Base-by-base conservation (phyloP, 2,113 vertebrate species). In the Syngnathus typhle region DNA sequence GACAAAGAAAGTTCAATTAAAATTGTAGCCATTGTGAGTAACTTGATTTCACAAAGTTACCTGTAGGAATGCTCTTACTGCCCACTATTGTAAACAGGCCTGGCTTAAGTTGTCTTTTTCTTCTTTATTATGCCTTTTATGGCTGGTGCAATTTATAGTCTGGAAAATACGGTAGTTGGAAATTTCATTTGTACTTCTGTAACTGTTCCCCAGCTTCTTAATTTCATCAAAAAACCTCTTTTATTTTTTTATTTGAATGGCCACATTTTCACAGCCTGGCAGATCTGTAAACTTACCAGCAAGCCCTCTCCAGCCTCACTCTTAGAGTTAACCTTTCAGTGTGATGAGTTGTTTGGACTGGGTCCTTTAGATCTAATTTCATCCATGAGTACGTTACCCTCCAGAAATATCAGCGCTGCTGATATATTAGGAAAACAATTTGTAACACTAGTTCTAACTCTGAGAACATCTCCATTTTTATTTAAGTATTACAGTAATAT, bases 341-440 rank as follows among this genome's bases (percentile, higher is more conserved):
- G 18, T 38, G 37, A 19, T 60, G 32, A 18, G 7, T 37, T 36
- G 7, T 60, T 60, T 60, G 59, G 37, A 60, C 37, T 60, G 3
- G 16, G 21, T 55, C 52, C 52, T 55, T 55, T 27, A 27, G 21
- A 27, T 55, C 52, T 11, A 55, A 55, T 55, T 55, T 55, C 52
- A 55, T 27, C 52, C 21, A 27, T 21, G 21, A 27, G 6, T 55
- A 9, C 3, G 21, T 12, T 55, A 55, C 21, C 21, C 23, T 55
- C 21, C 43, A 52, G 15, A 63, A 66, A 55, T 52, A 54, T 56
- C 3, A 19, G 23, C 44, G 7, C 32, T 39, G 1, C 1, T 58
- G 41, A 55, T 70, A 70, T 64, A 64, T 68, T 67, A 73, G 55
- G 49, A 59, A 2, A 60, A 60, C 19, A 2, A 37, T 21, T 21